Conservation (phyloP, 2,113 vertebrate genomes). For the Albula goreensis region DNA sequence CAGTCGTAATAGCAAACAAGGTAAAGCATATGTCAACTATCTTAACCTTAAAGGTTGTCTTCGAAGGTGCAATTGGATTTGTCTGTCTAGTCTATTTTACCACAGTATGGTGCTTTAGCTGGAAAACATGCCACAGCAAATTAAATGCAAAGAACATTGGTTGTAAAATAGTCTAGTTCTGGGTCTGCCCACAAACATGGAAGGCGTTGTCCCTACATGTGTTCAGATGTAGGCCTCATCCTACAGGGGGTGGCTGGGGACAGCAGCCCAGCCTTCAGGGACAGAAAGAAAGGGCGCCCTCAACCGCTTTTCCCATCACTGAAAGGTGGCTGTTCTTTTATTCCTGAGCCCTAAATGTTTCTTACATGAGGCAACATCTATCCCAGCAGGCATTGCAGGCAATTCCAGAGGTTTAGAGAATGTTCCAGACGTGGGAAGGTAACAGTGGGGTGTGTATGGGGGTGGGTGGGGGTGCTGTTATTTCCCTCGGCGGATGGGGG, state of each 20-base stretch:
- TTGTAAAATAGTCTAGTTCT: not conserved
- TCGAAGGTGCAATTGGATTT: not conserved
- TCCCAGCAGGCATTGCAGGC: not conserved
- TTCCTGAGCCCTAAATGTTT: not conserved
- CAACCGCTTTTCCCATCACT: no score
- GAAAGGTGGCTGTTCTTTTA: no score
- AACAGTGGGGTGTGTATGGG: not conserved
- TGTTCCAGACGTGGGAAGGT: conserved; percentile 10
- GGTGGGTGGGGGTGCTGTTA: not conserved
- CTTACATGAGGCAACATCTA: not conserved
- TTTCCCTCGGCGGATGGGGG: not conserved
- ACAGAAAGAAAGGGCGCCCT: no score
- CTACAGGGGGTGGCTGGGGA: no score
- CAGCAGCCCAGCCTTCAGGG: no score
- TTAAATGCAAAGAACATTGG: not conserved
- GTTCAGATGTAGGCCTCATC: no score
- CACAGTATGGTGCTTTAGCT: not conserved
- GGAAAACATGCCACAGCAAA: not conserved
- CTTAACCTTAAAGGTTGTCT: not conserved
- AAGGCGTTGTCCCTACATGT: no score
- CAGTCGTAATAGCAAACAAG: not conserved
- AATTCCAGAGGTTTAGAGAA: not conserved
- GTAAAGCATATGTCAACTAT: not conserved
- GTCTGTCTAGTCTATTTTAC: not conserved
- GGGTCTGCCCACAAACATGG: no score